Percentiles rank a stretch among this genome's conserved stretches.
phyloP scores from a whole-genome alignment of 2,888 invertebrate species.

The Gryllus longicercus region DNA sequence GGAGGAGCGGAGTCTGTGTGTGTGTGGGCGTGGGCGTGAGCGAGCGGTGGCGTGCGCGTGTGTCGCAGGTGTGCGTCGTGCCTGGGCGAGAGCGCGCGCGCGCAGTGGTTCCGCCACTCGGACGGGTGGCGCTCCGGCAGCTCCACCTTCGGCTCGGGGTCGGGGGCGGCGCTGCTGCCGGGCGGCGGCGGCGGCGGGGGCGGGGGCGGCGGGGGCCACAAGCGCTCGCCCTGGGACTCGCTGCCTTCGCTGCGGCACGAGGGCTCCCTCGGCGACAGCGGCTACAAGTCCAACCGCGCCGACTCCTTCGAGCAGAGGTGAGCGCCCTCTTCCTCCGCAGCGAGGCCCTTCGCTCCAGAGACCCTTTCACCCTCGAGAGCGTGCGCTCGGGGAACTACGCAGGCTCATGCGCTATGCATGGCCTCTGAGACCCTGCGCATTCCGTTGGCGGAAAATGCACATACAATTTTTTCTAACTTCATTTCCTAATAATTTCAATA shows the following conservation, averaged over 20 bases:
- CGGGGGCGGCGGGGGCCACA: constrained; percentile 54
- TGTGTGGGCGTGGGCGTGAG: no score
- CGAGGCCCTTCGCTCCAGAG: no score
- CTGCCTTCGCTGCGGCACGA: constrained; percentile 80
- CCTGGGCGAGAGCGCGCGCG: constrained; percentile 83
- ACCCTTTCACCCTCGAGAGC: no score
- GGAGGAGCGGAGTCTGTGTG: no score
- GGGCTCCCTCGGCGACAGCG: constrained; percentile 81
- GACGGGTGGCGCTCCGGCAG: constrained; percentile 82
- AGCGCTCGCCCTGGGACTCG: constrained; percentile 84
- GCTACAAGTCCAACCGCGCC: constrained; percentile 79
- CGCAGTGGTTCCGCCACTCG: constrained; percentile 86
- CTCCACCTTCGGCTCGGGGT: constrained; percentile 63
- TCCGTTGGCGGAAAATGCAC: no score
- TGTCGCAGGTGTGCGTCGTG: constrained; percentile 67
- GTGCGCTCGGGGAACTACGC: no score
- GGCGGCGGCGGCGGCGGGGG: constrained; percentile 45
- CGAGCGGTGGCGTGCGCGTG: not conserved
- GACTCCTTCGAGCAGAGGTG: constrained; percentile 86
- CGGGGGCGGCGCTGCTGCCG: constrained; percentile 48
- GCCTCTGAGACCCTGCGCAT: no score
- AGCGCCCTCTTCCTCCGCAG: constrained; percentile 31
- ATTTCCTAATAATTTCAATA: no score
- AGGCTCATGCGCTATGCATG: no score
- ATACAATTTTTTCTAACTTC: no score